Evolutionary conservation across 2,888 invertebrate species (phyloP), one percentile per base, ranked within the genome.

Genomic region (Cremastinae sp.): DNA sequence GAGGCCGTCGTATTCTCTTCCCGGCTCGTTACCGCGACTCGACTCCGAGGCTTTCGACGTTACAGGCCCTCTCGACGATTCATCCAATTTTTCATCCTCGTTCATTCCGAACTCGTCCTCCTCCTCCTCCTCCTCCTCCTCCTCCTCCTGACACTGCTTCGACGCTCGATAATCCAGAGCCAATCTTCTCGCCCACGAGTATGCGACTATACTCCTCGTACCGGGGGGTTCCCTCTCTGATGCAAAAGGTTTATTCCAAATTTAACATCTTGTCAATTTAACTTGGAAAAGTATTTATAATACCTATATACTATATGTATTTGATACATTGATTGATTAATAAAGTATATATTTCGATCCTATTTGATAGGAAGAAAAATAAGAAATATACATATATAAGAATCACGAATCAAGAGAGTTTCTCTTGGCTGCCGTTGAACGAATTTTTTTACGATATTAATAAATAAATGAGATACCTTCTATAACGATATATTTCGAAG

Each of bases 151-250:
- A 81, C 88, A 88, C 80, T 87, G 83, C 79, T 81, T 84, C 75
- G 88, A 84, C 79, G 85, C 84, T 71, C 88, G 84, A 83, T 88
- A 88, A 84, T 88, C 88, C 84, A 88, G 87, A 81, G 88, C 88
- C 87, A 88, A 86, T 86, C 88, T 87, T 79, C 88, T 83, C 78
- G 88, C 91, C 84, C 92, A 92, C 37, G 93, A 93, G 88, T 93
- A 93, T 16, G 91, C 93, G 79, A 93, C 91, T 80, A 93, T 92
- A 75, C 93, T 93, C 83, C 91, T 91, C 90, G 92, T 91, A 51
- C 86, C 87, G 16, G 86, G 85, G 47, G 84, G 85, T 74, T 88
- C 88, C 68, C 85, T 84, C 77, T 83, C 88, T 87, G 78, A 62
- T 80, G 75, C 49, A 75, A 35, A 55, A 55, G n/a, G n/a, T n/a